Evolutionary conservation across 2,797 vertebrate species (phyloP), one percentile per base, ranked within the genome.

Genomic region (Rhodeus uyekii): DNA sequence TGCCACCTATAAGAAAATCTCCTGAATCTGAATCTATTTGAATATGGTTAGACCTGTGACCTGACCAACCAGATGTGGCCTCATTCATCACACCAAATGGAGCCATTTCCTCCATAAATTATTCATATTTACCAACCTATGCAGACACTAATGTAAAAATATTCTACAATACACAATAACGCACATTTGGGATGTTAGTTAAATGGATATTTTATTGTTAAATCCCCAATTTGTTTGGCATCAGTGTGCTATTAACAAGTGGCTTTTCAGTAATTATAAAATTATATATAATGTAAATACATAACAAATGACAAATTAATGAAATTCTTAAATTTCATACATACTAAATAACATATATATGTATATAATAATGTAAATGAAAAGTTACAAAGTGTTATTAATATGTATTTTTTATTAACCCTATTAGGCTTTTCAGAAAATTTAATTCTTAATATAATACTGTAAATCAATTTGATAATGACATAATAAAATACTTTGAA

Each of bases 1-100:
- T 78, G 63, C 81, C 83, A 87, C 84, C 85, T 63, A n/a, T 83
- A 76, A 87, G 84, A 87, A 48, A 83, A 65, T 78, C 44, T 81
- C 38, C 50, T 38, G 29, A 80, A 84, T 87, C 50, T 80, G 50
- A 79, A 86, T 83, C 46, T 50, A 81, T 88, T 86, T 84, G 68
- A 86, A 80, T 84, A 76, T 73, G 73, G 83, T 76, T 60, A 32
- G 24, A 69, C 18, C 65, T 8, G 60, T 81, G 71, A 85, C 44
- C 77, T 72, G 42, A 64, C 53, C 69, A 63, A 61, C 32, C 48
- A 34, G 65, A 65, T 76, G 44, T 55, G 78, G 78, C 68, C 44
- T 39, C n/a, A 39, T 65, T 74, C 12, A 81, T 64, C 46, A 61
- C 67, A 36, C 67, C 42, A 61, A 46, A 46, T 71, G 38, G 67